Conservation (phyloP, 2,888 invertebrate species). For the Cerceris rybyensis region DNA sequence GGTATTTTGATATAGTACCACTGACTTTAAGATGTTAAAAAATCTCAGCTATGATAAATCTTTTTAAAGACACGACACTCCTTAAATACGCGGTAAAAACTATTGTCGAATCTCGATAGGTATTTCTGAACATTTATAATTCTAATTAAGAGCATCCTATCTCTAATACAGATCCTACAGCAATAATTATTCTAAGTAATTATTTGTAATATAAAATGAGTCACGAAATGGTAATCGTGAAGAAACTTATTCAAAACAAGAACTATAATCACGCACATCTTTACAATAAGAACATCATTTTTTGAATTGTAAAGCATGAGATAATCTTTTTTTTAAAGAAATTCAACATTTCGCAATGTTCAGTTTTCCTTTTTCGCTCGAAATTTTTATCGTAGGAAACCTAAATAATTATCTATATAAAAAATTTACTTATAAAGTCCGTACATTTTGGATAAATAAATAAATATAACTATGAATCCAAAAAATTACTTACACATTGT, state of each 20-base stretch:
- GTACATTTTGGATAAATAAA: not conserved
- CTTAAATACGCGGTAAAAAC: conserved; percentile 49
- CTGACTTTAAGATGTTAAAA: conserved; percentile 26
- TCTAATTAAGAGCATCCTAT: conserved; percentile 42
- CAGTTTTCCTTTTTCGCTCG: conserved; percentile 11
- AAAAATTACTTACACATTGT: conserved; percentile 39
- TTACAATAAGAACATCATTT: conserved; percentile 41
- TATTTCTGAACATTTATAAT: conserved; percentile 27
- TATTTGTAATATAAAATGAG: conserved; percentile 39
- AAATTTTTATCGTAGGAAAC: conserved; percentile 36
- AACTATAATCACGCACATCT: conserved; percentile 74
- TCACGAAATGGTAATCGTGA: conserved; percentile 26
- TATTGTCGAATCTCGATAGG: conserved; percentile 52
- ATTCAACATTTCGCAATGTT: conserved; percentile 16
- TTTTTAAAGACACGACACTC: conserved; percentile 34
- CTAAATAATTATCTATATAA: conserved; percentile 37
- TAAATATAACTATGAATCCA: conserved; percentile 39
- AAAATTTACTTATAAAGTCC: conserved; percentile 12
- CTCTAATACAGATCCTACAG: conserved; percentile 42
- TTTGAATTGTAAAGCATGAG: conserved; percentile 24
- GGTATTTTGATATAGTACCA: conserved; percentile 14
- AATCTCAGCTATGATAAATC: conserved; percentile 5
- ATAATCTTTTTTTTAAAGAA: conserved; percentile 23
- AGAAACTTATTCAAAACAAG: conserved; percentile 70
- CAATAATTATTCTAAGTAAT: conserved; percentile 51